Base-by-base conservation (phyloP, 2,113 vertebrate species). In the Romanogobio albipinnatus region DNA sequence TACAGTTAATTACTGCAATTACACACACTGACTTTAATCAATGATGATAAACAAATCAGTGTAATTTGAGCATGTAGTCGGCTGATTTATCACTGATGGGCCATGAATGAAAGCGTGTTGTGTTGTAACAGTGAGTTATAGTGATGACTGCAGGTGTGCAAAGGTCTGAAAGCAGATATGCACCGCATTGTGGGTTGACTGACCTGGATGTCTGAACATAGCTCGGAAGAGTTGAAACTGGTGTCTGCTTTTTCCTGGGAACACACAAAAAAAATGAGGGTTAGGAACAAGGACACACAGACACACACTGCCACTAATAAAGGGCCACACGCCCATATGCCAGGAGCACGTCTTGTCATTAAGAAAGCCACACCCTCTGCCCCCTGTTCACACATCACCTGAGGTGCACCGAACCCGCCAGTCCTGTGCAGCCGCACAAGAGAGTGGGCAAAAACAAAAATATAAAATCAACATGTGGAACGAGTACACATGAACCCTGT, bases 131-230 rank as follows among this genome's bases (percentile, higher is more conserved):
- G 36, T 81, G 43, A 29, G 36, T 29, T 64, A 80, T 29, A 24
- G 39, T 19, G 36, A 15, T 79, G 22, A 43, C 11, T 62, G 76
- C 76, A 80, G 58, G n/a, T 81, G 62, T 81, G 19, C 51, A n/a
- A 61, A 43, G 36, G 5, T 17, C 51, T 39, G 26, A 45, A 47
- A 66, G 22, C 5, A 56, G 64, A 39, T 76, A 49, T 47, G 26
- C 70, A 33, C 9, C 78, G 66, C 33, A 70, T 53, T 47, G 29
- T 13, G 36, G 22, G 11, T 82, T 4, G 81, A 82, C 93, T 92
- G 94, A 99, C 97, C 96, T 98, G 96, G 90, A 97, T 96, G 93
- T 99, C 97, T 85, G 96, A 96, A 83, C 95, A 94, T 86, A 98
- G 95, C 94, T 97, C 97, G 89, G 96, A 93, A 87, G 97, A 97